These are phyloP conservation scores for Tetragonisca angustula DNA, from an alignment of 2,888 invertebrate species.

Conservation along the genomic window DNA sequence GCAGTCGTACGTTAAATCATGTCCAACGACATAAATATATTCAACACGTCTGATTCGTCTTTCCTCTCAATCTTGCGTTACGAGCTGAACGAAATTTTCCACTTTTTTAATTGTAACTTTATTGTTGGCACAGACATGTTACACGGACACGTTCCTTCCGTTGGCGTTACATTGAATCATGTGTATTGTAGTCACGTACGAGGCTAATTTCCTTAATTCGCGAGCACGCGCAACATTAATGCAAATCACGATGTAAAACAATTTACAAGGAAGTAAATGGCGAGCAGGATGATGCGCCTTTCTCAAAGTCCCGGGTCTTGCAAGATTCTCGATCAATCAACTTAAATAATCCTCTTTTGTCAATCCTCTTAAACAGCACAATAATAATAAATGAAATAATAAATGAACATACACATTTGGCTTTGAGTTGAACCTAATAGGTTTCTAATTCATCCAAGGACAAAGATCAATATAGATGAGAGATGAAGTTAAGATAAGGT, in stretches of 20 bases:
- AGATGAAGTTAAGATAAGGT: too few relatives aligned
- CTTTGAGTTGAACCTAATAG: background rate
- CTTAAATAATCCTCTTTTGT: background rate
- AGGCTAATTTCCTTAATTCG: constrained; percentile 58
- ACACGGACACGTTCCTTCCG: background rate
- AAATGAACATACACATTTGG: background rate
- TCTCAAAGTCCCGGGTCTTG: background rate
- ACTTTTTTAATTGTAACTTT: constrained; percentile 49
- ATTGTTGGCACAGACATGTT: constrained; percentile 29
- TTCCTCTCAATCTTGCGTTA: constrained; percentile 18
- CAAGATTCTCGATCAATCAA: background rate
- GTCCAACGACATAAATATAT: constrained; percentile 13
- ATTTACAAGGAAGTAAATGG: constrained; percentile 22
- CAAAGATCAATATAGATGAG: too few relatives aligned
- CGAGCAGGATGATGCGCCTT: background rate
- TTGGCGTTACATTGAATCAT: constrained; percentile 9
- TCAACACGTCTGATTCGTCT: constrained; percentile 18
- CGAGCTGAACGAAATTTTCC: constrained; percentile 34
- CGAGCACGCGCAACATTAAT: constrained; percentile 46
- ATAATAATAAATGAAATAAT: too few relatives aligned
- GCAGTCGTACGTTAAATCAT: constrained; percentile 12
- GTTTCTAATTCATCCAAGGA: background rate
- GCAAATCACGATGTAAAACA: constrained; percentile 45
- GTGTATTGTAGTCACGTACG: constrained; percentile 49
- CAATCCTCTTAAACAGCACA: background rate